Conservation (phyloP, 2,797 vertebrate species). For the Myotis findleyi region DNA sequence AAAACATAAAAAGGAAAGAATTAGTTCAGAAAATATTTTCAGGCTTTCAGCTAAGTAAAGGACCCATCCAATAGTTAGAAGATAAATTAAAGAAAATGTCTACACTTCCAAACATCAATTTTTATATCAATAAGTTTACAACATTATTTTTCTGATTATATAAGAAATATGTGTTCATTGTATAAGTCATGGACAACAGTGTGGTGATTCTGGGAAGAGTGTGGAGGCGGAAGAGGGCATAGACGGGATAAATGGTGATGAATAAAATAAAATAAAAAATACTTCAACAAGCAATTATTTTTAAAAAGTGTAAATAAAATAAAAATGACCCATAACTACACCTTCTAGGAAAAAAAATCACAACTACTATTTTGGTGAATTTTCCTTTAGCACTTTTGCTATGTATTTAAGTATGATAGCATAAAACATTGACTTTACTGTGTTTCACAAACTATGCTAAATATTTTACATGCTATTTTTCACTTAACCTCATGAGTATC, state of each 20-base stretch:
- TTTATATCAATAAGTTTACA: not conserved
- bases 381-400: not conserved
- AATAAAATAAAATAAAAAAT: too few species aligned
- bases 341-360: not conserved
- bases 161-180: not conserved
- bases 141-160: constrained; percentile 20
- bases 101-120: not conserved
- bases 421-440: not conserved
- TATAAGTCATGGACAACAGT: not conserved
- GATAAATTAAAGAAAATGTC: not conserved
- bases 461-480: not conserved
- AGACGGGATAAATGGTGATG: too few species aligned
- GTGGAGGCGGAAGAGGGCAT: too few species aligned
- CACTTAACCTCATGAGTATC: not conserved
- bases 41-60: not conserved
- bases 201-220: too few species aligned
- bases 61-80: not conserved
- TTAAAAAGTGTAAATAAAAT: not conserved
- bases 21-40: not conserved
- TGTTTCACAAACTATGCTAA: not conserved
- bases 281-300: too few species aligned
- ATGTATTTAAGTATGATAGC: not conserved
- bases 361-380: not conserved
- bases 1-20: not conserved
- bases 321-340: not conserved